phyloP scores from a whole-genome alignment of 2,113 vertebrate species.

The Speoplatyrhinus poulsoni region DNA sequence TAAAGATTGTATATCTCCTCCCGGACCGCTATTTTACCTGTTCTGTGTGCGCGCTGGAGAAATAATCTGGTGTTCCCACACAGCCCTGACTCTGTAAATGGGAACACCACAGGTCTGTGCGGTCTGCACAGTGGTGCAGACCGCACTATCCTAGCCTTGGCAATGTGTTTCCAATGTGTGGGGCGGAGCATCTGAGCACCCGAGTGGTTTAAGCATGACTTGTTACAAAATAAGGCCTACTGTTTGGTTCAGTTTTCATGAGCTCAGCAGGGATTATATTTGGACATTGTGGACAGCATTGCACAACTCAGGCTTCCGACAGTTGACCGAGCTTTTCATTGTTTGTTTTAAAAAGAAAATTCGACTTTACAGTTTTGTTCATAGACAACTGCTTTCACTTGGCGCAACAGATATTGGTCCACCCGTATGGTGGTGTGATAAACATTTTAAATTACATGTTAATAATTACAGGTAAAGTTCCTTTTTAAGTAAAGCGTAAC shows the following conservation, averaged over 20 bases:
- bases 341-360: slow-evolving; percentile 4
- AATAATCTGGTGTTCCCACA: too few species aligned
- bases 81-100: too few species aligned
- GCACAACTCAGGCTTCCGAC: not conserved
- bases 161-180: too few species aligned
- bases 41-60: too few species aligned
- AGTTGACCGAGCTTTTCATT: not conserved
- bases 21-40: too few species aligned
- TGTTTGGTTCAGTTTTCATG: slow-evolving; percentile 48
- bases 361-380: slow-evolving; percentile 30
- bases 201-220: slow-evolving; percentile 16
- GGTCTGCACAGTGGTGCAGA: too few species aligned
- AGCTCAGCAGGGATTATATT: slow-evolving; percentile 31
- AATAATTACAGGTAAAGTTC: not conserved
- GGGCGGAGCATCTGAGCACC: too few species aligned
- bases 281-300: slow-evolving; percentile 4
- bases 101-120: too few species aligned
- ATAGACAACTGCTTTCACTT: slow-evolving; percentile 17
- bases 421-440: slow-evolving; percentile 44
- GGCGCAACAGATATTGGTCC: slow-evolving; percentile 12
- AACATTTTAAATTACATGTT: slow-evolving; percentile 25
- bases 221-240: slow-evolving; percentile 11
- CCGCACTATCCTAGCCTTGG: too few species aligned
- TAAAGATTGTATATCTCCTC: too few species aligned
- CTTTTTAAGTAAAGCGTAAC: slow-evolving; percentile 8